Conservation (phyloP, 1,140 invertebrate species). For the Zaprionus kolodkinae region DNA sequence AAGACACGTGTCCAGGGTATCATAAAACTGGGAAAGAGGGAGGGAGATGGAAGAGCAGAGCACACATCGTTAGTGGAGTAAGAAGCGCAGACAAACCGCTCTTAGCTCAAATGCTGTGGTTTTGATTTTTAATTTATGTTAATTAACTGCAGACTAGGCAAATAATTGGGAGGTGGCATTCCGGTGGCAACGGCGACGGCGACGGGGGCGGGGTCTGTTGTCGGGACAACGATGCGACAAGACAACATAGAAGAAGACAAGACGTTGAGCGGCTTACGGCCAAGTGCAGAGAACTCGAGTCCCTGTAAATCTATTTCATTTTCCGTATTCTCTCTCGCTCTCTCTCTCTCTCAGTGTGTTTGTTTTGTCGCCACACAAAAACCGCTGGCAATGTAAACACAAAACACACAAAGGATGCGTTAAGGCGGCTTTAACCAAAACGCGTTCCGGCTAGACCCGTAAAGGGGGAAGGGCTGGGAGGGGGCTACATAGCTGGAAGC, state of each 20-base stretch:
- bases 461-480: no score
- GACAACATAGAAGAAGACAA: not conserved
- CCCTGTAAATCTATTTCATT: constrained; percentile 30
- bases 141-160: constrained; percentile 65
- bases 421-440: constrained; percentile 23
- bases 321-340: not conserved
- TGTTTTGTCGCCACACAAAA: constrained; percentile 30
- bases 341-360: constrained; percentile 20
- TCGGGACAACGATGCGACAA: constrained; percentile 37
- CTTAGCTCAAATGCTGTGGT: constrained; percentile 47
- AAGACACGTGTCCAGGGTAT: constrained; percentile 38
- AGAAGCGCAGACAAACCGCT: constrained; percentile 18
- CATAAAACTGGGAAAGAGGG: constrained; percentile 13
- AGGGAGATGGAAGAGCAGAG: not conserved
- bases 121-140: constrained; percentile 82
- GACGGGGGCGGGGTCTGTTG: constrained; percentile 19
- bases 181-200: constrained; percentile 1
- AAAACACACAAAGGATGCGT: constrained; percentile 43
- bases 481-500: not conserved
- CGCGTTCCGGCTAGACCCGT: not conserved
- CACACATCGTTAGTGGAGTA: constrained; percentile 28
- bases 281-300: constrained; percentile 61
- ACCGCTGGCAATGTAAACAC: constrained; percentile 40
- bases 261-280: constrained; percentile 51
- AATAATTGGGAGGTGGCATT: constrained; percentile 50